Percentiles rank a stretch among this genome's conserved stretches.
Conservation (phyloP, 2,113 vertebrate species). For the Pseudonaja textilis region DNA sequence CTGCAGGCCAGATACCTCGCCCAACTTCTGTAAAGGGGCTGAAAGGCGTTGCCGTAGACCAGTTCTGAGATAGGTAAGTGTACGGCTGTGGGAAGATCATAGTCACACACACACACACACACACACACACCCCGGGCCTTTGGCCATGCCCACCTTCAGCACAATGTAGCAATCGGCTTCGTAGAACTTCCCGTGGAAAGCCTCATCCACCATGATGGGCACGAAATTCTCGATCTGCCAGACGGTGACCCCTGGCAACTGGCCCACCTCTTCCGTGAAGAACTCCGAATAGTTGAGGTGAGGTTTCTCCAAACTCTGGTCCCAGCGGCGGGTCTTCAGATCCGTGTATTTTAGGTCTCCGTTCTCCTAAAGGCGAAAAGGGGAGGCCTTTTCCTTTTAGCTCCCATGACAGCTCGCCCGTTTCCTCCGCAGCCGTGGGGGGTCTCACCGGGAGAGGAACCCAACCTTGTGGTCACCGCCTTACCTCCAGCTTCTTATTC, state of each 20-base stretch:
- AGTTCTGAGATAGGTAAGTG: neutral
- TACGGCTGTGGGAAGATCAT: neutral
- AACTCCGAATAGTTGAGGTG: slow-evolving; percentile 94
- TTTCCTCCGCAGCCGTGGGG: no score
- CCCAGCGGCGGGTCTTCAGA: slow-evolving; percentile 88
- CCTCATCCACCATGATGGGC: slow-evolving; percentile 84
- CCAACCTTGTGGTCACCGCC: neutral
- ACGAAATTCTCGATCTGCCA: slow-evolving; percentile 98
- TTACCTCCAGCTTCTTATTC: slow-evolving; percentile 89
- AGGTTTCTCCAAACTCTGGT: slow-evolving; percentile 92
- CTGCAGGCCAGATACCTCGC: neutral
- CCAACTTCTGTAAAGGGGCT: neutral
- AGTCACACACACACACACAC: neutral
- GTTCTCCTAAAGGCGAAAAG: slow-evolving; percentile 73
- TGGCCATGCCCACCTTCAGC: slow-evolving; percentile 77
- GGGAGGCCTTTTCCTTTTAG: neutral
- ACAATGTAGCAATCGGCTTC: slow-evolving; percentile 97
- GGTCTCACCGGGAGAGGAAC: neutral
- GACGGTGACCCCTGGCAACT: slow-evolving; percentile 84
- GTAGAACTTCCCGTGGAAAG: slow-evolving; percentile 92
- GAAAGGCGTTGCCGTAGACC: neutral
- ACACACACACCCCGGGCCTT: no score
- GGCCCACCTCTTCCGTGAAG: slow-evolving; percentile 89
- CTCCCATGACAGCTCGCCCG: neutral
- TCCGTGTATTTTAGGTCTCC: slow-evolving; percentile 76